Evolutionary conservation across 1,140 invertebrate species (phyloP).

Genomic region (Zaprionus vittiger): DNA sequence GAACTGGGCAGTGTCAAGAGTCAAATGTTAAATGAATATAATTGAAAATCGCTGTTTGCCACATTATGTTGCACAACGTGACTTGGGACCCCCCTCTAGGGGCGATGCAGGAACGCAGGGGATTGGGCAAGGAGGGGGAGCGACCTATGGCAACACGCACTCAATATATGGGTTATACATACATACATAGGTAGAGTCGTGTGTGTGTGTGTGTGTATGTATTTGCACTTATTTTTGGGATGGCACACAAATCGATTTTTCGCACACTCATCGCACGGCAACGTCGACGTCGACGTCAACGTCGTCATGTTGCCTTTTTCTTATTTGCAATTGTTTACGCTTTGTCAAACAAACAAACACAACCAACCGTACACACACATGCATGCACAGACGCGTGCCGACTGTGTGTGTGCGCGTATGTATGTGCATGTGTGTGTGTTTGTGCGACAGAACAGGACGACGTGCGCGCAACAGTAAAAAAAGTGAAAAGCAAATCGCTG

Average conservation of each 20-base stretch:
- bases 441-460: constrained; percentile 51
- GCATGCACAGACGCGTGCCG: constrained; percentile 18
- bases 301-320: constrained; percentile 46
- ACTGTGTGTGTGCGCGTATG: background rate
- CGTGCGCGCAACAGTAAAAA: constrained; percentile 73
- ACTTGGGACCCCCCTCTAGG: background rate
- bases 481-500: constrained; percentile 67
- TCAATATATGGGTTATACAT: constrained; percentile 28
- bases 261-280: constrained; percentile 53
- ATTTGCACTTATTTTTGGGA: constrained; percentile 75
- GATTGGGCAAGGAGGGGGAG: background rate
- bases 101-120: background rate
- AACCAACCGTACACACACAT: constrained; percentile 23
- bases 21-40: constrained; percentile 63
- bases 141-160: constrained; percentile 30
- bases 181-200: constrained; percentile 9
- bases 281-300: constrained; percentile 13
- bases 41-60: constrained; percentile 67
- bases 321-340: constrained; percentile 81
- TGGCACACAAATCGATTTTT: constrained; percentile 81
- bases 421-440: constrained; percentile 6
- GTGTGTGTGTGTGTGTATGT: constrained; percentile 29
- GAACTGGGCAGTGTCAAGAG: constrained; percentile 53
- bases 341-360: constrained; percentile 63
- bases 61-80: constrained; percentile 75